Base-by-base conservation (phyloP, 2,113 vertebrate genomes). In the Ophiodon elongatus region DNA sequence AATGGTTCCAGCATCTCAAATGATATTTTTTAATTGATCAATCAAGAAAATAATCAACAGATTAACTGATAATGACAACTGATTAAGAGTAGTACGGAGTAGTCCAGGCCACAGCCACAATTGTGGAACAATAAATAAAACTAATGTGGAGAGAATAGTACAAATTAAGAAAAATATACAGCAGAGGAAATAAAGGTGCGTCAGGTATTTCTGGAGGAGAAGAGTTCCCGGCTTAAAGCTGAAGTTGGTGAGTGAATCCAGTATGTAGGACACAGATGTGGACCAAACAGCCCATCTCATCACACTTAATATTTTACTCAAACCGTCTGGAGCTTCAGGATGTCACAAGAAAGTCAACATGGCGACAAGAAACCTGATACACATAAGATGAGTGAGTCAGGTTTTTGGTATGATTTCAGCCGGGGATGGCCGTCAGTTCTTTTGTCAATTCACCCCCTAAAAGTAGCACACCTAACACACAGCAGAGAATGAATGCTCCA, bases 181-280 rank as follows among this genome's bases (percentile, higher is more conserved):
- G 57, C 59, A 70, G 5, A 76, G 14, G 47, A 17, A 31, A 71
- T 43, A 47, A 56, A 52, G 39, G 59, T 70, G 63, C 0, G 17
- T 52, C 70, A 57, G 73, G 59, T 71, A 27, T 23, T 62, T 60
- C 57, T 68, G 35, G 66, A 70, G 27, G 27, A 75, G 74, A 41
- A 37, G 25, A 54, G 35, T 59, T 73, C 25, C 35, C 67, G 37
- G 45, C 39, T 37, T 64, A 25, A 23, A 80, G 59, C 56, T 72
- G 62, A 73, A 45, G 67, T 33, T 78, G 25, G 31, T 71, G 69
- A 70, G 43, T 75, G 75, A 78, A 60, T 66, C 45, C 43, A 5
- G 76, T 75, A 86, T 80, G 47, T 67, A 67, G 77, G 82, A 79
- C 76, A 74, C 76, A 77, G 57, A 90, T 76, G 79, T 72, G 73